Evolutionary conservation across 2,888 invertebrate genomes (phyloP).

Genomic region (Pecten maximus): DNA sequence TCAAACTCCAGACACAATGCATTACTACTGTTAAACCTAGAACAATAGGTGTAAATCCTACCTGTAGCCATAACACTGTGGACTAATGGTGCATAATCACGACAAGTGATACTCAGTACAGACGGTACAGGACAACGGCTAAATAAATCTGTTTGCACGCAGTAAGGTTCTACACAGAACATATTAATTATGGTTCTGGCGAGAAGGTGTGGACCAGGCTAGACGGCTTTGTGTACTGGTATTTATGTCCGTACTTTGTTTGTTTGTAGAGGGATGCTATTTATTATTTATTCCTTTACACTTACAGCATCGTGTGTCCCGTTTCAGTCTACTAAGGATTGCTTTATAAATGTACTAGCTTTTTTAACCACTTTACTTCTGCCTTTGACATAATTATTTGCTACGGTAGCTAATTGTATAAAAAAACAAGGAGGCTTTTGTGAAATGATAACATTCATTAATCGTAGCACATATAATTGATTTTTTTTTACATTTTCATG

Average conservation of each 20-base stretch:
- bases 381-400: not conserved
- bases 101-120: conserved; percentile 13
- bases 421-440: no score
- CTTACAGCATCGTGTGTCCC: not conserved
- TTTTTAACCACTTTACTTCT: not conserved
- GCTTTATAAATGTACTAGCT: not conserved
- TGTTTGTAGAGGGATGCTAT: not conserved
- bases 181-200: not conserved
- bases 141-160: conserved; percentile 28
- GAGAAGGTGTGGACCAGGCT: conserved; percentile 1
- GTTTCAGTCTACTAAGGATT: not conserved
- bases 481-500: no score
- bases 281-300: not conserved
- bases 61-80: not conserved
- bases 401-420: no score
- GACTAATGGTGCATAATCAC: not conserved
- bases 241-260: not conserved
- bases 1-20: not conserved
- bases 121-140: not conserved
- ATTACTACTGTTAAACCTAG: not conserved
- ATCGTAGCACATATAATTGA: no score
- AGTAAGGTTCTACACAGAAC: conserved; percentile 2
- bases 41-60: not conserved
- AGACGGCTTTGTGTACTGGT: not conserved
- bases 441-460: no score